A percentile compares a stretch with the other conserved stretches of the same genome.
These are phyloP conservation scores for Littorina saxatilis DNA, from an alignment of 1,140 invertebrate species.

Conservation along the genomic window DNA sequence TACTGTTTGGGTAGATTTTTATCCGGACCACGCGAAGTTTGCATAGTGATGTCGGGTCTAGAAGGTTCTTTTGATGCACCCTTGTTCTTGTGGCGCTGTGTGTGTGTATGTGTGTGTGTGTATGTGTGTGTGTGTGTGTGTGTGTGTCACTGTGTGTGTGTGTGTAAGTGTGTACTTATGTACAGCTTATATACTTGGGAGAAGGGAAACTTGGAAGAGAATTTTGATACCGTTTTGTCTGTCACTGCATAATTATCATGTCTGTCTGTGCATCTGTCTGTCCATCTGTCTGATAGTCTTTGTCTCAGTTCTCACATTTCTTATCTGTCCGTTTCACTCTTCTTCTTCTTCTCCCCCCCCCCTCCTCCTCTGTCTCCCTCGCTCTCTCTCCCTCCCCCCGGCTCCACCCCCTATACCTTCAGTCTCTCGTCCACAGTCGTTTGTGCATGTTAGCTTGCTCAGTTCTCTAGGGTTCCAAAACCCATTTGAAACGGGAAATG, in stretches of 20 bases:
- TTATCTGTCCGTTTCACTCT: background rate
- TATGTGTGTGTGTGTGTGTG: slow-evolving; percentile 8
- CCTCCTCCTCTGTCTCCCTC: background rate
- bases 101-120: background rate
- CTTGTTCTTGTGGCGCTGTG: too few relatives aligned
- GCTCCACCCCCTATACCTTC: background rate
- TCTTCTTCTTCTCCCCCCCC: background rate
- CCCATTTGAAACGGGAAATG: too few relatives aligned
- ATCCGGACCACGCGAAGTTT: too few relatives aligned
- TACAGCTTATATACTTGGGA: background rate
- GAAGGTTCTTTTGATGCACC: too few relatives aligned
- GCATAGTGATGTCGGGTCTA: too few relatives aligned
- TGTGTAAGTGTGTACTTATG: background rate
- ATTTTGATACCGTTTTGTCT: too few relatives aligned
- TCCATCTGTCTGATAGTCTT: slow-evolving; percentile 1
- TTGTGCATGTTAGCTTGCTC: too few relatives aligned
- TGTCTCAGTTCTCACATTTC: background rate
- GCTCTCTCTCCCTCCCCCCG: background rate
- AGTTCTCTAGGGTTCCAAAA: too few relatives aligned
- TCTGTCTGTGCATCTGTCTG: background rate
- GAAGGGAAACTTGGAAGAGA: too few relatives aligned
- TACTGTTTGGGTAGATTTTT: too few relatives aligned
- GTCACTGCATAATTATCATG: too few relatives aligned
- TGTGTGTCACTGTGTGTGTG: background rate
- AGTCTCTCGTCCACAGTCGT: background rate